Base-by-base conservation (phyloP, 2,888 invertebrate genomes). In the Platerodrilus igneus region DNA sequence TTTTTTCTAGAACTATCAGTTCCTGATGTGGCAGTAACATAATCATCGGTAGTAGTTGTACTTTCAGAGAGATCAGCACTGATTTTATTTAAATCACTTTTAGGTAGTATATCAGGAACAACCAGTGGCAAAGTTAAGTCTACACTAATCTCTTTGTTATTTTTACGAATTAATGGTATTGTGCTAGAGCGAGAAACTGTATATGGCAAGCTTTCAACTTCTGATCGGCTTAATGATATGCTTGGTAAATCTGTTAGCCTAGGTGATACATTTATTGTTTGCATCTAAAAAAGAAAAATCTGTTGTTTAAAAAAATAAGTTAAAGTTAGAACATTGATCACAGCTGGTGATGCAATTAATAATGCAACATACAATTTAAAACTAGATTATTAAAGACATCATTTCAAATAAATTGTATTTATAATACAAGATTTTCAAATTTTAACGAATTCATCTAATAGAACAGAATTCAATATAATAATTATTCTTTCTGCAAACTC, bases 31-130 rank as follows among this genome's bases (percentile, higher is more conserved):
- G 90, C 90, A 54, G 90, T 90, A 50, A 87, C 83, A 66, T 90
- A 90, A 68, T 90, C 90, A 66, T 90, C 89, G 28, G 83, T 83
- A n/a, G 76, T 76, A 11, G 83, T 83, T 43, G 90, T 90, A 57
- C 88, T 88, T 71, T 90, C 90, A n/a, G 88, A 88, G 33, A 87
- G 74, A 61, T 90, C 89, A 25, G 82, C 84, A 50, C 82, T 83
- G 11, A 79, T 75, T 64, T 79, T 79, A 18, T 81, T 79, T 6
- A 83, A 83, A 66, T 86, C 85, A 3, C 83, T 80, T 52, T 84
- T 74, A 16, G 80, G 79, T 41, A 72, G 66, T 28, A 75, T 53
- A 46, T 73, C 75, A 13, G 70, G 68, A 18, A 67, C 59, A 8
- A 55, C 54, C 4, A 55, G 56, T 11, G 57, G 56, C 45, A 56